Percentiles rank a stretch among this genome's conserved stretches.
These are phyloP conservation scores for Eulemur coronatus DNA, from an alignment of 2,797 vertebrate species.

Conservation along the genomic window DNA sequence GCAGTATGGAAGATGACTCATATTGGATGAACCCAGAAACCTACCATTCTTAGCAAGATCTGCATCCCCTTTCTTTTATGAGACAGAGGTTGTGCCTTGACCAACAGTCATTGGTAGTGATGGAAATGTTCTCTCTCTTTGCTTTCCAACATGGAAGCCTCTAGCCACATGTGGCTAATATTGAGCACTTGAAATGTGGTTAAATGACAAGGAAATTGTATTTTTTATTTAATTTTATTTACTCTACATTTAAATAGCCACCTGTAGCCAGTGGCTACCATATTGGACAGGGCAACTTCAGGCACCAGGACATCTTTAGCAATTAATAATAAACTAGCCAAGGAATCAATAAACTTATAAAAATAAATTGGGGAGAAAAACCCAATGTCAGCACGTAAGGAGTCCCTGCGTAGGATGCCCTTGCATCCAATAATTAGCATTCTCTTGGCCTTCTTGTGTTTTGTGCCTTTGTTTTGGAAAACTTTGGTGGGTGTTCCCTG, in stretches of 20 bases:
- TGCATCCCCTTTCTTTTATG: not conserved
- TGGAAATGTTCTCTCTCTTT: not conserved
- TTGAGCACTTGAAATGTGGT: not conserved
- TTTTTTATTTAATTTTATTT: conserved; percentile 16
- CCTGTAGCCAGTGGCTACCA: not conserved
- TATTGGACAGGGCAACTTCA: not conserved
- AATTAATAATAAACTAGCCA: not conserved
- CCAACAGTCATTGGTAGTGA: not conserved
- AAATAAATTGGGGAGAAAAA: not conserved
- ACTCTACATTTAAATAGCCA: not conserved
- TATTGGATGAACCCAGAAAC: not conserved
- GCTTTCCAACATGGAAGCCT: not conserved
- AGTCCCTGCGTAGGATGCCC: not conserved
- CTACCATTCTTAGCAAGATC: not conserved
- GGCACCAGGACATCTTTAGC: not conserved
- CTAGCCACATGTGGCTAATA: not conserved
- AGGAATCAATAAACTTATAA: not conserved
- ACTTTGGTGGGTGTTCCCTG: conserved; percentile 20
- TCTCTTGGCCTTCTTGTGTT: not conserved
- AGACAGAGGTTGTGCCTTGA: not conserved
- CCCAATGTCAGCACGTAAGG: not conserved
- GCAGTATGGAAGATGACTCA: not conserved
- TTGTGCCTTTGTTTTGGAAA: conserved; percentile 13
- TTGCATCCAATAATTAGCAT: not conserved
- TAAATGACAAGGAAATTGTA: not conserved